Conservation (phyloP, 1,140 invertebrate genomes). For the Cyclina sinensis region DNA sequence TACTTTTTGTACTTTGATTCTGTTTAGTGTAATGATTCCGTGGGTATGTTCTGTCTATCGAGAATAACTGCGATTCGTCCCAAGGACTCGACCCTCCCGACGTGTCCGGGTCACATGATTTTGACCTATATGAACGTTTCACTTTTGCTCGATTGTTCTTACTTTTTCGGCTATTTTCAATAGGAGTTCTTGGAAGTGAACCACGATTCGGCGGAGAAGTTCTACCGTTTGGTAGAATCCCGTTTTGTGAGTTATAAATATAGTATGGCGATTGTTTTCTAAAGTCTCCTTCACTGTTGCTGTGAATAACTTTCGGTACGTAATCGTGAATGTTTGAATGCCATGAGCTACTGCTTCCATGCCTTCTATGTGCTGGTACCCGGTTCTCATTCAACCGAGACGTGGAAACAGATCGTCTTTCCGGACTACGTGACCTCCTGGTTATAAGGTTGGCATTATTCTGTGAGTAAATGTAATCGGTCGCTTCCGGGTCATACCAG, state of each 20-base stretch:
- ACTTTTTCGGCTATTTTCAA: not conserved
- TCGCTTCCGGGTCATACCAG: conserved; percentile 55
- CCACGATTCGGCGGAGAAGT: not conserved
- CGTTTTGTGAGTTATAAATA: not conserved
- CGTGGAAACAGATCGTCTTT: conserved; percentile 39
- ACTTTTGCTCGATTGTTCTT: not conserved
- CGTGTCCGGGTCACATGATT: conserved; percentile 45
- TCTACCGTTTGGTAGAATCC: not conserved
- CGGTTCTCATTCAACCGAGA: conserved; percentile 36
- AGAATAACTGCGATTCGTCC: not conserved
- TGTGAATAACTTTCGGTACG: conserved; percentile 37
- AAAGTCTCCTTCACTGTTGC: conserved; percentile 13
- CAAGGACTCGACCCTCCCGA: not conserved
- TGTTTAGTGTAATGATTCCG: not conserved
- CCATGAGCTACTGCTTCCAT: conserved; percentile 1
- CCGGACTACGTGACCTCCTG: not conserved
- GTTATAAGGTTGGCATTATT: conserved; percentile 49
- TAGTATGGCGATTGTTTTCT: not conserved
- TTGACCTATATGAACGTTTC: conserved; percentile 44
- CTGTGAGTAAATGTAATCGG: conserved; percentile 34
- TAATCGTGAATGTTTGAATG: conserved; percentile 15
- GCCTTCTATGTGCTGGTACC: not conserved
- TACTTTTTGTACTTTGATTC: not conserved
- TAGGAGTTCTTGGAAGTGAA: conserved; percentile 22
- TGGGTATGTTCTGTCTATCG: not conserved